phyloP scores from a whole-genome alignment of 1,140 invertebrate genomes.

The Aphelenchoides avenae region DNA sequence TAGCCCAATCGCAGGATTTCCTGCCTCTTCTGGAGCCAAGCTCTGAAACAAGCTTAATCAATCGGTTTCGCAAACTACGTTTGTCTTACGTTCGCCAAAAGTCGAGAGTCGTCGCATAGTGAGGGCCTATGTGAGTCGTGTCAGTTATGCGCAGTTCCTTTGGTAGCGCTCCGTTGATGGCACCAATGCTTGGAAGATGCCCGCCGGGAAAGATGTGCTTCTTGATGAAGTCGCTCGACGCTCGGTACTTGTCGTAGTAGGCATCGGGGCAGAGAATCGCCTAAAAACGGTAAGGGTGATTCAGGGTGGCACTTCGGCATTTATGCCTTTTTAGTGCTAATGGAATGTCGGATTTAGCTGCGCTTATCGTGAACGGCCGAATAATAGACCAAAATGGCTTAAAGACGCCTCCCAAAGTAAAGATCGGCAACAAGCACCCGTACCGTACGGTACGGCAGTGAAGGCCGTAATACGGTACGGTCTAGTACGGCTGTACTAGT shows the following conservation, averaged over 20 bases:
- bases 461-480: too few relatives aligned
- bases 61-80: too few relatives aligned
- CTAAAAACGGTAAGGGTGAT: too few relatives aligned
- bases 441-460: too few relatives aligned
- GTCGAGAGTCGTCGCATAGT: slow-evolving; percentile 42
- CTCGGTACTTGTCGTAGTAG: slow-evolving; percentile 39
- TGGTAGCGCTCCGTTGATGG: slow-evolving; percentile 22
- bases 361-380: too few relatives aligned
- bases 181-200: slow-evolving; percentile 5
- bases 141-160: slow-evolving; percentile 10
- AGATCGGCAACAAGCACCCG: too few relatives aligned
- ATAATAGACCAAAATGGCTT: too few relatives aligned
- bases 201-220: slow-evolving; percentile 50
- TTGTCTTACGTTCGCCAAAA: slow-evolving; percentile 30
- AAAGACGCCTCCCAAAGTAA: too few relatives aligned
- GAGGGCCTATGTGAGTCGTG: slow-evolving; percentile 28
- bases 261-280: slow-evolving; percentile 43
- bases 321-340: too few relatives aligned
- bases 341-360: too few relatives aligned
- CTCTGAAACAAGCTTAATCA: slow-evolving; percentile 13
- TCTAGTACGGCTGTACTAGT: too few relatives aligned
- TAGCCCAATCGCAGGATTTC: slow-evolving; percentile 26
- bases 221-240: slow-evolving; percentile 44
- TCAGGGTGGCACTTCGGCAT: too few relatives aligned
- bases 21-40: background rate